phyloP scores from a whole-genome alignment of 37 sponge, comb jelly and placozoan genomes.

The Spongilla lacustris region DNA sequence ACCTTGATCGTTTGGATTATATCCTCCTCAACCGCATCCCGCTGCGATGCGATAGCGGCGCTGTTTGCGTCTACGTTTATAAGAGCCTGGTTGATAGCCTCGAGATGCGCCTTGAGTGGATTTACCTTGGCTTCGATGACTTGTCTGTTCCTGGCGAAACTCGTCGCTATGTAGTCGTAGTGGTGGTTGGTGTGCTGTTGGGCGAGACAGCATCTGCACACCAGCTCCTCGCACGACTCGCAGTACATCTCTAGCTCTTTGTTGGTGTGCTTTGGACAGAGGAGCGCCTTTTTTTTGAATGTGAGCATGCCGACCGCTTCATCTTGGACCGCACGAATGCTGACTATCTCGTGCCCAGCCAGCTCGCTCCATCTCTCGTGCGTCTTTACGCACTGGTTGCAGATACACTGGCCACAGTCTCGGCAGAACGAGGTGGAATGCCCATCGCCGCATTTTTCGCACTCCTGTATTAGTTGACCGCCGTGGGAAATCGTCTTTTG shows the following conservation, averaged over 20 bases:
- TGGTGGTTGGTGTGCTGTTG: slow-evolving; percentile 29
- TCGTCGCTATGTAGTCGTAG: slow-evolving; percentile 13
- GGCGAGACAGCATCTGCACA: slow-evolving; percentile 24
- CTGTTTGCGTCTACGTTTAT: neutral
- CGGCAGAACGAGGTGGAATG: slow-evolving; percentile 2
- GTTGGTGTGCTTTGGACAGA: slow-evolving; percentile 3
- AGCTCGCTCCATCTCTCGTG: slow-evolving; percentile 5
- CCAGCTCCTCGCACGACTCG: slow-evolving; percentile 25
- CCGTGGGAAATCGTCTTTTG: neutral
- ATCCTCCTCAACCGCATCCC: neutral
- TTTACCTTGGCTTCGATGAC: slow-evolving; percentile 19
- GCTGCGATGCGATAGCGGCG: neutral
- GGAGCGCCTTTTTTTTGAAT: slow-evolving; percentile 4
- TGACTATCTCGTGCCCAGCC: slow-evolving; percentile 20
- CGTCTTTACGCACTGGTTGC: neutral
- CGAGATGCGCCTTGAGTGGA: slow-evolving; percentile 34
- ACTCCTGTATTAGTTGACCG: neutral
- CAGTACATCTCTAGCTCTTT: slow-evolving; percentile 7
- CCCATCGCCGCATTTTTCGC: slow-evolving; percentile 3
- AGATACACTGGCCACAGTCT: slow-evolving; percentile 7
- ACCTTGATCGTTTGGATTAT: neutral
- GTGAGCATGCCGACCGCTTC: neutral
- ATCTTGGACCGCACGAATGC: neutral
- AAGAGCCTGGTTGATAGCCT: neutral
- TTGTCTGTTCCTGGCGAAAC: slow-evolving; percentile 17